Percentiles rank a stretch among this genome's conserved stretches.
Conservation (phyloP, 2,888 invertebrate genomes). For the Yponomeuta malinellus region DNA sequence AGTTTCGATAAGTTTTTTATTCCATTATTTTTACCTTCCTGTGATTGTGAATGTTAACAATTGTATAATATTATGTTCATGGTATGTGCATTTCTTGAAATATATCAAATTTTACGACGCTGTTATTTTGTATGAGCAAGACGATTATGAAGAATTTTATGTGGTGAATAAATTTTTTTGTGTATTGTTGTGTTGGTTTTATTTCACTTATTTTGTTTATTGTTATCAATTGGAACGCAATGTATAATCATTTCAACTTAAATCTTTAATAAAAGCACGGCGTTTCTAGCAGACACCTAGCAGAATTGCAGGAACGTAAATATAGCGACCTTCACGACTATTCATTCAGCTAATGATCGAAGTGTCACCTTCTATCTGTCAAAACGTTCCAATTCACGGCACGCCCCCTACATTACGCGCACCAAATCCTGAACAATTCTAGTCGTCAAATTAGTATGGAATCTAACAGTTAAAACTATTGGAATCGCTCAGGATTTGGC, state of each 20-base stretch:
- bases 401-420: too few species aligned
- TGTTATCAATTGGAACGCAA: not conserved
- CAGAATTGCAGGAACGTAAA: too few species aligned
- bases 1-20: slow-evolving; percentile 64
- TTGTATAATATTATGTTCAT: slow-evolving; percentile 35
- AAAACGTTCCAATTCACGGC: not conserved
- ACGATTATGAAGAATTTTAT: slow-evolving; percentile 61
- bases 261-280: too few species aligned
- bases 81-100: slow-evolving; percentile 61
- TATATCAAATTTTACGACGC: slow-evolving; percentile 53
- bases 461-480: too few species aligned
- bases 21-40: slow-evolving; percentile 70
- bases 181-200: slow-evolving; percentile 44
- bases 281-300: too few species aligned
- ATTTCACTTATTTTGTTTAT: slow-evolving; percentile 13
- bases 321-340: too few species aligned
- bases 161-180: slow-evolving; percentile 74
- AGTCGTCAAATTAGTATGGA: too few species aligned
- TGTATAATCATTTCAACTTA: too few species aligned
- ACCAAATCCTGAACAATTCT: too few species aligned
- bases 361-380: not conserved
- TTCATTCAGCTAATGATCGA: not conserved
- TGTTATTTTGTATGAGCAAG: slow-evolving; percentile 71
- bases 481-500: too few species aligned
- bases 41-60: slow-evolving; percentile 68